Base-by-base conservation (phyloP, 2,888 invertebrate genomes). In the Nematopogon swammerdamellus region DNA sequence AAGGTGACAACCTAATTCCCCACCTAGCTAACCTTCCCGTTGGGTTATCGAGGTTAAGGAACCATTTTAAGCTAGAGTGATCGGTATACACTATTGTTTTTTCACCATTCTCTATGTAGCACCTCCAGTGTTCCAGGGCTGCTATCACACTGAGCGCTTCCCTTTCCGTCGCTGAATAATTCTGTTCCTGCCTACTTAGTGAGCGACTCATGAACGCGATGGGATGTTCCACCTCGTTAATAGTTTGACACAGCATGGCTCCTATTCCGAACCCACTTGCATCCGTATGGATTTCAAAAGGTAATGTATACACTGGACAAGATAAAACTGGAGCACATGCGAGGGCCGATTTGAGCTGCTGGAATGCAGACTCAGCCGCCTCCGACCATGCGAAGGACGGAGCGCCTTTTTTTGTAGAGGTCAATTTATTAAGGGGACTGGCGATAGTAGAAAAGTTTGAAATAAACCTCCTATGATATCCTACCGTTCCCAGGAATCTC, bases 111-210 rank as follows among this genome's bases (percentile, higher is more conserved):
- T 25, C 25, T 6, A 25, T 25, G 10, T 25, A 25, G 25, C 25
- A 25, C 10, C 25, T 25, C 25, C 25, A 25, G 10, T 25, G 25
- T 10, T 25, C 25, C 10, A 25, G 10, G 61, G 30, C 0, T 59
- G 45, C 45, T n/a, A n/a, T n/a, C n/a, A n/a, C n/a, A n/a, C n/a
- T n/a, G n/a, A n/a, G n/a, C n/a, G n/a, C n/a, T n/a, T 62, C 60
- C 0, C 60, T 45, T 48, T 63, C 62, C 0, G 62, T 61, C 0
- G 53, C 47, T 19, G 58, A 57, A 20, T 60, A 14, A 49, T 48
- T 51, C 18, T 43, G 36, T 29, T 49, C 51, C 10, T 48, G 20
- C 11, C 18, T 20, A 1, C 2, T 17, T 2, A 56, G 46, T 0
- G 54, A 54, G 2, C 48, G 50, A 42, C 56, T 57, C 56, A 56